Evolutionary conservation across 2,888 invertebrate species (phyloP).

Genomic region (Torymus texanus): DNA sequence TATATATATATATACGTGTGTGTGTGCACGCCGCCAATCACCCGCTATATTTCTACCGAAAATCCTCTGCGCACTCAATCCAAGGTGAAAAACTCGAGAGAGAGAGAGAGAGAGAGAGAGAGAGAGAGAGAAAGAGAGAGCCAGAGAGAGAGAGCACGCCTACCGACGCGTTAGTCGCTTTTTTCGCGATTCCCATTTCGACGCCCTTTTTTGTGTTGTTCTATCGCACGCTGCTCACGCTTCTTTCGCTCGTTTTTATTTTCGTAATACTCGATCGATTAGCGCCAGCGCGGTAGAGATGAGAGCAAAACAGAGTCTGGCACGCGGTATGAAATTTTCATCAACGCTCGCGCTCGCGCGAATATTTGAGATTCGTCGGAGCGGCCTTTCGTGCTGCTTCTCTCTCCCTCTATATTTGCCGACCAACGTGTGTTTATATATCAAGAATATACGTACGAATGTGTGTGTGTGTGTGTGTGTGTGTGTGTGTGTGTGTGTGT

Average conservation of each 20-base stretch:
- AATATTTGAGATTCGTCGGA: background rate
- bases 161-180: too few relatives aligned
- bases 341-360: too few relatives aligned
- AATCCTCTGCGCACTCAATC: too few relatives aligned
- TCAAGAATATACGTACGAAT: slow-evolving; percentile 5
- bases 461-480: too few relatives aligned
- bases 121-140: background rate
- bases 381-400: background rate
- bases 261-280: background rate
- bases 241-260: background rate
- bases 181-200: too few relatives aligned
- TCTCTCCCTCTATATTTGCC: background rate
- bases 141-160: background rate
- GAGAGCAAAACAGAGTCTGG: background rate
- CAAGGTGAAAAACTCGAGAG: background rate
- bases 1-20: too few relatives aligned
- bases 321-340: slow-evolving; percentile 15
- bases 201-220: too few relatives aligned
- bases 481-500: too few relatives aligned
- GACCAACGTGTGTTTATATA: slow-evolving; percentile 9
- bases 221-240: too few relatives aligned
- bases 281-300: background rate
- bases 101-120: background rate
- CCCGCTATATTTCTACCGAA: too few relatives aligned
- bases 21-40: too few relatives aligned